Conservation (phyloP, 2,888 invertebrate species). For the Osedax frankpressi region DNA sequence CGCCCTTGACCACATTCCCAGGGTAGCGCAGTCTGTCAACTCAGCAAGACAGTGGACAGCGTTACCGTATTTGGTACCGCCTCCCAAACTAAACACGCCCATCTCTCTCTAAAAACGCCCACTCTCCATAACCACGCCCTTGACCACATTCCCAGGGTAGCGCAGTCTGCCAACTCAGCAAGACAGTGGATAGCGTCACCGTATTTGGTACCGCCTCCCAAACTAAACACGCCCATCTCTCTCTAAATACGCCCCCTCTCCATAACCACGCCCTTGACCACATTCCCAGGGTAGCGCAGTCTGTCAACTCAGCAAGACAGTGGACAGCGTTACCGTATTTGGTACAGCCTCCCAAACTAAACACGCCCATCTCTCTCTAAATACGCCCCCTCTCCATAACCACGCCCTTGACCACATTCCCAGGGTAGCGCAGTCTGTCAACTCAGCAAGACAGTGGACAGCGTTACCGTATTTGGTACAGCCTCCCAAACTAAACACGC, state of each 20-base stretch:
- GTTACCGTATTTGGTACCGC: conserved; percentile 73
- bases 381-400: conserved; percentile 65
- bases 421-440: conserved; percentile 75
- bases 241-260: conserved; percentile 60
- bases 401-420: conserved; percentile 67
- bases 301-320: conserved; percentile 65
- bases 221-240: conserved; percentile 69
- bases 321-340: conserved; percentile 66
- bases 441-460: conserved; percentile 64
- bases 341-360: conserved; percentile 73
- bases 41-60: conserved; percentile 65
- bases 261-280: too few relatives aligned
- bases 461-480: conserved; percentile 70
- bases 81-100: conserved; percentile 70
- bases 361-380: conserved; percentile 65
- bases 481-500: conserved; percentile 75
- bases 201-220: conserved; percentile 74
- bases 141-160: too few relatives aligned
- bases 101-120: too few relatives aligned
- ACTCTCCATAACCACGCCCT: too few relatives aligned
- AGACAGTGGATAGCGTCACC: conserved; percentile 65
- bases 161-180: conserved; percentile 68
- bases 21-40: conserved; percentile 73
- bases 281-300: conserved; percentile 78
- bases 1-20: conserved; percentile 66